Base-by-base conservation (phyloP, 2,797 vertebrate species). In the Fundulus diaphanus region DNA sequence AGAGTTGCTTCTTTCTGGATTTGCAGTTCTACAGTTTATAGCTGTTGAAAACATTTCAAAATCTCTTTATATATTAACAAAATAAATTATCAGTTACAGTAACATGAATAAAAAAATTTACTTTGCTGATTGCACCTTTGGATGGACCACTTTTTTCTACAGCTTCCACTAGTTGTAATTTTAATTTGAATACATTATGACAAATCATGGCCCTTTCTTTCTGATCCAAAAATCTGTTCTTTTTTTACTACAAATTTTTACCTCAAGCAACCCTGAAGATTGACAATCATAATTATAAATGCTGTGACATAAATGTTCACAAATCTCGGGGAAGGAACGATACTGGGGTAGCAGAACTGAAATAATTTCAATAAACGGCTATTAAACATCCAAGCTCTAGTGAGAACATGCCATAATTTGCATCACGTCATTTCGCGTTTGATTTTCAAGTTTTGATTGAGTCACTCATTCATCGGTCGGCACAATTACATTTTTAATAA, bases 401-500 rank as follows among this genome's bases (percentile, higher is more conserved):
- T 72, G 69, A 77, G 70, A 73, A 57, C 70, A 70, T 29, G 22
- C 67, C 77, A 56, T 82, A 70, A 87, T 87, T 82, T 87, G 24
- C 65, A 71, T 80, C 68, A 71, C 69, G 76, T 87, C 44, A 72
- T 84, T 87, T 83, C 54, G 74, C 48, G 82, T 88, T 87, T 84
- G 84, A 89, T 86, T 88, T 85, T 74, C 48, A 78, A 86, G 82
- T 84, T 89, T 82, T 89, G 88, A 93, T 91, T 88, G 84, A 91
- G 86, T 89, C 74, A 61, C 49, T 83, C 79, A 89, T 81, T 88
- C 90, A 81, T 90, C 85, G 74, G 67, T 54, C 75, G 66, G 51
- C 13, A 67, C 84, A 88, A 93, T 94, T 90, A 89, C 70, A 78
- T 78, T 92, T 92, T 92, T 91, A 92, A 92, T 91, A 87, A 81